phyloP scores from a whole-genome alignment of 2,888 invertebrate genomes.

The Parnassius smintheus region DNA sequence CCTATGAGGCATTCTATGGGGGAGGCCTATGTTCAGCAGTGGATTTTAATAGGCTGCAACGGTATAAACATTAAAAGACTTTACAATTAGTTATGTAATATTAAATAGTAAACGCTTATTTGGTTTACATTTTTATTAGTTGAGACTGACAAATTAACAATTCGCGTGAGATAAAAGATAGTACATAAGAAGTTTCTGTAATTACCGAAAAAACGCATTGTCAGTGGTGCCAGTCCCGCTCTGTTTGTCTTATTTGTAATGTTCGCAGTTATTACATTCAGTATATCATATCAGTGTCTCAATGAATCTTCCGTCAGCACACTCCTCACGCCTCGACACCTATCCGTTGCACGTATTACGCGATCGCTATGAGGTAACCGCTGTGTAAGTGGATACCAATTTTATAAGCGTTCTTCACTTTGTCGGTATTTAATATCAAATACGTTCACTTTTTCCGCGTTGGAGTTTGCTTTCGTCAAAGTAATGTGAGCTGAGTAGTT shows the following conservation, averaged over 20 bases:
- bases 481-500: neutral
- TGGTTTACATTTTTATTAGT: no score
- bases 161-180: no score
- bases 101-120: no score
- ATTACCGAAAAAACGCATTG: no score
- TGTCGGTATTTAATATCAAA: conserved; percentile 13
- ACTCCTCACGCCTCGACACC: neutral
- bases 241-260: conserved; percentile 1
- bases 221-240: neutral
- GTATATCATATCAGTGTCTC: conserved; percentile 4
- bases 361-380: conserved; percentile 12
- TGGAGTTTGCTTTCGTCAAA: neutral
- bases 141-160: no score
- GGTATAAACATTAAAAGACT: no score
- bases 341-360: neutral
- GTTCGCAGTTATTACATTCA: neutral
- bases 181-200: no score
- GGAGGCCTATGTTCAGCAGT: no score
- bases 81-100: no score
- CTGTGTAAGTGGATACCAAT: conserved; percentile 11
- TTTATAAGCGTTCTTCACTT: conserved; percentile 3
- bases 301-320: neutral
- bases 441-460: conserved; percentile 8
- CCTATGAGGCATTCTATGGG: no score
- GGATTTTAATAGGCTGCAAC: no score